A percentile compares a stretch with the other conserved stretches of the same genome.
These are phyloP conservation scores for Bradypodion pumilum DNA, from an alignment of 2,797 vertebrate species.

Conservation along the genomic window DNA sequence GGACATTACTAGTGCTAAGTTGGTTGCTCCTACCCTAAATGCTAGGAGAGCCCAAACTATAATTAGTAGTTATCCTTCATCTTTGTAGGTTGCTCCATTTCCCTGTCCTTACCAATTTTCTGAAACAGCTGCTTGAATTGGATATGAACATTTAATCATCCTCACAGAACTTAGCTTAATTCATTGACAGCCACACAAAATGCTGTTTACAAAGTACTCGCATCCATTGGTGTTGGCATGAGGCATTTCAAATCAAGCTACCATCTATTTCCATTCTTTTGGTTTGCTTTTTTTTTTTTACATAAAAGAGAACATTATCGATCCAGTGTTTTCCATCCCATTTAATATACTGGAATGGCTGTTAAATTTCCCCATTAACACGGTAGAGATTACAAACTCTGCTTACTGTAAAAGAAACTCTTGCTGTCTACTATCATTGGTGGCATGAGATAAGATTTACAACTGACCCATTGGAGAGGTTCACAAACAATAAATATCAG, in stretches of 20 bases:
- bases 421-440: slow-evolving; percentile 44
- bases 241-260: slow-evolving; percentile 73
- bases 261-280: slow-evolving; percentile 69
- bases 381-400: slow-evolving; percentile 47
- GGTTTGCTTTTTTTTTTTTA: slow-evolving; percentile 61
- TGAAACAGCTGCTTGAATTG: slow-evolving; percentile 62
- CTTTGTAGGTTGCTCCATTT: slow-evolving; percentile 34
- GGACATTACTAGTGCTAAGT: background rate
- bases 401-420: slow-evolving; percentile 46
- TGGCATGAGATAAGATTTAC: slow-evolving; percentile 22
- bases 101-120: slow-evolving; percentile 62
- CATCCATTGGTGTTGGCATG: slow-evolving; percentile 66
- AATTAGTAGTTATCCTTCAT: no score
- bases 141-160: slow-evolving; percentile 63
- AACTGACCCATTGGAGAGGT: slow-evolving; percentile 35
- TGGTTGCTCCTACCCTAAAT: background rate
- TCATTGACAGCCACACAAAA: slow-evolving; percentile 65
- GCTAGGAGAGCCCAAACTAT: slow-evolving; percentile 48
- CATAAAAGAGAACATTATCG: slow-evolving; percentile 69
- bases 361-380: slow-evolving; percentile 66
- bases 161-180: slow-evolving; percentile 61
- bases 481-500: no score
- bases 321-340: slow-evolving; percentile 68
- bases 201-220: slow-evolving; percentile 64
- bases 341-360: slow-evolving; percentile 68